phyloP scores from a whole-genome alignment of 2,113 vertebrate species.

The Laticauda colubrina region DNA sequence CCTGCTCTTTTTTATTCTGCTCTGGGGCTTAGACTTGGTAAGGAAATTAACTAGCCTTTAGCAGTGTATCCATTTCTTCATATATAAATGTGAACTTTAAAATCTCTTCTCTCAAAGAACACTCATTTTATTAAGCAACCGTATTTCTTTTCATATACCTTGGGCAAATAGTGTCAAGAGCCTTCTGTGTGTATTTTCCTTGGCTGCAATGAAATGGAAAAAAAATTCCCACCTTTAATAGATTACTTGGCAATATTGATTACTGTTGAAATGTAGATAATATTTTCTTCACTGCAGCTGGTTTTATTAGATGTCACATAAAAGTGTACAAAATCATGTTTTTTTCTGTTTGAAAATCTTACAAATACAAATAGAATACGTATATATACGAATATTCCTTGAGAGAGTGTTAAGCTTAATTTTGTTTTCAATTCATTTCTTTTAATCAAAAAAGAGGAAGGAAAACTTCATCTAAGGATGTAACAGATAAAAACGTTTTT shows the following conservation, averaged over 20 bases:
- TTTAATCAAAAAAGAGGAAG: background rate
- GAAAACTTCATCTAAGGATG: background rate
- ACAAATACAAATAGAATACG: background rate
- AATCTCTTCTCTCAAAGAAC: constrained; percentile 2
- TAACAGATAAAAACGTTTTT: background rate
- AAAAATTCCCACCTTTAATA: constrained; percentile 6
- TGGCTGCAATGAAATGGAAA: background rate
- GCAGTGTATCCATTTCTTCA: background rate
- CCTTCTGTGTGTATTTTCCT: background rate
- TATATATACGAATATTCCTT: background rate
- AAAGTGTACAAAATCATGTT: background rate
- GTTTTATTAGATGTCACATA: background rate
- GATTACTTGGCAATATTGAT: background rate
- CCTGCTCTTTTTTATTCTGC: background rate
- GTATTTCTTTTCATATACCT: constrained; percentile 3
- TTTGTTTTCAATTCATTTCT: background rate
- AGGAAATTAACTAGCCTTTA: background rate
- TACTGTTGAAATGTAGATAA: background rate
- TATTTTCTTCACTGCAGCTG: background rate
- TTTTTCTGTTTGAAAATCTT: background rate
- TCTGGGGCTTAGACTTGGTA: background rate
- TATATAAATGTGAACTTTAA: constrained; percentile 1
- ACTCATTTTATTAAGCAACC: constrained; percentile 25
- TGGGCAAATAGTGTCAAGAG: background rate
- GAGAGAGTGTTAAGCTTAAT: background rate